Conservation (phyloP, 2,888 invertebrate species). For the Anoncus sp. region DNA sequence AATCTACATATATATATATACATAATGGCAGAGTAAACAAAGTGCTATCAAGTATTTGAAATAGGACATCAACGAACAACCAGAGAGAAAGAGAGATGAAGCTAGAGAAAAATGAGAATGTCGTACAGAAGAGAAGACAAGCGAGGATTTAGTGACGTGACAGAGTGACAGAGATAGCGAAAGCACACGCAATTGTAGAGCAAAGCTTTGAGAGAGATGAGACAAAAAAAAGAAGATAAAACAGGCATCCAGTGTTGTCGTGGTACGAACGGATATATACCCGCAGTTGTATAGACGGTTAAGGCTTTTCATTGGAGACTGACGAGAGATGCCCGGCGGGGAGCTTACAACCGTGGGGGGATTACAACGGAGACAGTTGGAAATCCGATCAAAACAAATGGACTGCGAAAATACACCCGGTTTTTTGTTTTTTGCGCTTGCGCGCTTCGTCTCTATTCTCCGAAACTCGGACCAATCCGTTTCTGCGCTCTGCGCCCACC, state of each 20-base stretch:
- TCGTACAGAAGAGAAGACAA: not conserved
- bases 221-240: slow-evolving; percentile 33
- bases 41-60: slow-evolving; percentile 2
- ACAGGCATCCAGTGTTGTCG: slow-evolving; percentile 14
- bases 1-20: not conserved
- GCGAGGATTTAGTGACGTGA: not conserved
- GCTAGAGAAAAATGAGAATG: slow-evolving; percentile 5
- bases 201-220: slow-evolving; percentile 21
- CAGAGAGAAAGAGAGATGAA: not conserved
- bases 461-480: slow-evolving; percentile 42
- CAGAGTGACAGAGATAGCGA: not conserved
- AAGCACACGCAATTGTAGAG: slow-evolving; percentile 28
- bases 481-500: slow-evolving; percentile 7
- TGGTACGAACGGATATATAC: slow-evolving; percentile 61
- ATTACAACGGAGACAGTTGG: slow-evolving; percentile 80
- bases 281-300: slow-evolving; percentile 71
- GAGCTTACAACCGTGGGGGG: slow-evolving; percentile 77
- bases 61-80: slow-evolving; percentile 3
- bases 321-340: slow-evolving; percentile 77
- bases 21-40: slow-evolving; percentile 1
- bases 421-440: slow-evolving; percentile 57
- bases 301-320: slow-evolving; percentile 79
- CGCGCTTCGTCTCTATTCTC: slow-evolving; percentile 10
- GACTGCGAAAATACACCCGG: slow-evolving; percentile 80
- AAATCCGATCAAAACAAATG: slow-evolving; percentile 83